Evolutionary conservation across 2,888 invertebrate genomes (phyloP).

Genomic region (Mesorhabditis sp.): DNA sequence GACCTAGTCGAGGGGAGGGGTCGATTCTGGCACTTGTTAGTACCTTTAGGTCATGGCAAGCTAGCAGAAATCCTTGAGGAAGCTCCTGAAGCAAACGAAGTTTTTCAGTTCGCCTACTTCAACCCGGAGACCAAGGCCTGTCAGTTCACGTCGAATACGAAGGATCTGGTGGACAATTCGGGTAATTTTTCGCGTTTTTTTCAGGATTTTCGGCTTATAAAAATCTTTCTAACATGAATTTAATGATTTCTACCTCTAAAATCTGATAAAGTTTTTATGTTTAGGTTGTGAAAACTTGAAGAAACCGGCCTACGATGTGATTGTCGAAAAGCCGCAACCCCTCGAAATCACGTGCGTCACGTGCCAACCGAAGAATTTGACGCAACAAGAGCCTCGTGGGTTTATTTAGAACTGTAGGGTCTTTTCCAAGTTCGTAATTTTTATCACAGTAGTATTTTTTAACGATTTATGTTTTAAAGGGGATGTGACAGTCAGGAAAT

Average conservation of each 20-base stretch:
- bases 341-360: constrained; percentile 1
- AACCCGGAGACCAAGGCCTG: constrained; percentile 27
- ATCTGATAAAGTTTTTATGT: not conserved
- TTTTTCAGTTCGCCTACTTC: constrained; percentile 39
- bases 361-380: not conserved
- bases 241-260: no score
- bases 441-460: no score
- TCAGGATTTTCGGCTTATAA: not conserved
- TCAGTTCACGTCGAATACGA: constrained; percentile 40
- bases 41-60: no score
- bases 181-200: not conserved
- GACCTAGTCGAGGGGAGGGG: no score
- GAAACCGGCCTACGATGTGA: not conserved
- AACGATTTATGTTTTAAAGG: no score
- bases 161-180: constrained; percentile 27
- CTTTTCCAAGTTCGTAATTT: no score
- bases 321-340: not conserved
- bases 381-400: no score
- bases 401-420: no score
- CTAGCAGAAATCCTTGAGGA: no score
- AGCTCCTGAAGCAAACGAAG: no score
- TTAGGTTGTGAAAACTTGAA: not conserved
- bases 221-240: not conserved
- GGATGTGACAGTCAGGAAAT: no score
- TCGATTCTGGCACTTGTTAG: no score